Percentiles rank a stretch among this genome's conserved stretches.
phyloP scores from a whole-genome alignment of 2,797 vertebrate species.

The Borostomias antarcticus region DNA sequence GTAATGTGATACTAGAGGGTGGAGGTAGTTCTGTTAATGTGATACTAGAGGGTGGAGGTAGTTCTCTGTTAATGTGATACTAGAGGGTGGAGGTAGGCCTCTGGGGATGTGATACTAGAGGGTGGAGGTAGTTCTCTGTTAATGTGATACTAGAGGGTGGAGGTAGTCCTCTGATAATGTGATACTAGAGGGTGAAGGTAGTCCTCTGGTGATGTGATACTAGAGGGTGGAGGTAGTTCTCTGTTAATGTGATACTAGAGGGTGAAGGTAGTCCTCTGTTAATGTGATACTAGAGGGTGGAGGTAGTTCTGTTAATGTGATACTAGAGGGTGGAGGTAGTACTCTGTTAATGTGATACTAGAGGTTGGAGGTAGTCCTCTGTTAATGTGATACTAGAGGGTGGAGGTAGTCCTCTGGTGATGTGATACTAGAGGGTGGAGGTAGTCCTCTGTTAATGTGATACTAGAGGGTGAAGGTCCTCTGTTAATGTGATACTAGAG shows the following conservation, averaged over 20 bases:
- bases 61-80: conserved; percentile 38
- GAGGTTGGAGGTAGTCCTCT: conserved; percentile 84
- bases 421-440: conserved; percentile 65
- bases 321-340: conserved; percentile 67
- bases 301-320: conserved; percentile 81
- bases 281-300: conserved; percentile 42
- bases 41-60: conserved; percentile 77
- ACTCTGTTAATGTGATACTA: conserved; percentile 43
- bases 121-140: conserved; percentile 82
- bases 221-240: conserved; percentile 82
- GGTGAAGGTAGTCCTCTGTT: conserved; percentile 80
- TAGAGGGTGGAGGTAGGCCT: conserved; percentile 82
- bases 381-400: not conserved
- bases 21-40: conserved; percentile 85
- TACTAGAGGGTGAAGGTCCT: conserved; percentile 76
- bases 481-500: not conserved
- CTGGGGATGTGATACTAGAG: not conserved
- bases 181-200: conserved; percentile 74
- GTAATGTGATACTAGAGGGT: not conserved
- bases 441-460: conserved; percentile 76
- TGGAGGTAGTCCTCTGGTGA: conserved; percentile 84
- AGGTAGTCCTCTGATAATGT: conserved; percentile 84
- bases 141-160: conserved; percentile 42
- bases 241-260: not conserved
- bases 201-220: conserved; percentile 38